phyloP scores from a whole-genome alignment of 2,113 vertebrate species.

The Elephantulus edwardii region DNA sequence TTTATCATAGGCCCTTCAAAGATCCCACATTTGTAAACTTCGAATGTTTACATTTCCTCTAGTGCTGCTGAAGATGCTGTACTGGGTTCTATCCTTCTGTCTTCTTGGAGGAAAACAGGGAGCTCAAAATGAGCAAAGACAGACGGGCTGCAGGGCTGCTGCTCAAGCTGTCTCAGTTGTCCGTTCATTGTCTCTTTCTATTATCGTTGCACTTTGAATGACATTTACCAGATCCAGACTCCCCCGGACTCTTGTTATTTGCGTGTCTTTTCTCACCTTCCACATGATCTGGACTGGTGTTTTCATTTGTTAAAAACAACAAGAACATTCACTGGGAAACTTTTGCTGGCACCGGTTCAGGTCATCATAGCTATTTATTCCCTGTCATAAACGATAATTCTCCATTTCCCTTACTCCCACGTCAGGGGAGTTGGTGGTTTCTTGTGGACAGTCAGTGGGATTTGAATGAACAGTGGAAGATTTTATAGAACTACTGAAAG shows the following conservation, averaged over 20 bases:
- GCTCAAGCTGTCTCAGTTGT: not conserved
- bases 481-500: slow-evolving; percentile 37
- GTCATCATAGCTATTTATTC: slow-evolving; percentile 64
- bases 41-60: not conserved
- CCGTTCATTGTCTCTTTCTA: slow-evolving; percentile 19
- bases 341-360: slow-evolving; percentile 51
- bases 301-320: slow-evolving; percentile 76
- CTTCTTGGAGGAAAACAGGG: not conserved
- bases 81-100: not conserved
- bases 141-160: not conserved
- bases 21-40: not conserved
- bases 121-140: slow-evolving; percentile 62
- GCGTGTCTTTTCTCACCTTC: slow-evolving; percentile 70
- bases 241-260: slow-evolving; percentile 25
- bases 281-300: slow-evolving; percentile 51
- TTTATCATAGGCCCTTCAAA: not conserved
- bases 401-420: slow-evolving; percentile 57
- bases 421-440: slow-evolving; percentile 55
- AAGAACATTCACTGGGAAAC: slow-evolving; percentile 61
- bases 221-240: slow-evolving; percentile 61
- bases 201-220: slow-evolving; percentile 19
- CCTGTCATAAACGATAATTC: slow-evolving; percentile 69
- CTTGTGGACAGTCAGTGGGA: slow-evolving; percentile 24
- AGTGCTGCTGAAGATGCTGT: not conserved
- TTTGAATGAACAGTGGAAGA: slow-evolving; percentile 26